These are phyloP conservation scores for Scaptomyza parva DNA, from an alignment of 2,888 invertebrate species.

Conservation along the genomic window DNA sequence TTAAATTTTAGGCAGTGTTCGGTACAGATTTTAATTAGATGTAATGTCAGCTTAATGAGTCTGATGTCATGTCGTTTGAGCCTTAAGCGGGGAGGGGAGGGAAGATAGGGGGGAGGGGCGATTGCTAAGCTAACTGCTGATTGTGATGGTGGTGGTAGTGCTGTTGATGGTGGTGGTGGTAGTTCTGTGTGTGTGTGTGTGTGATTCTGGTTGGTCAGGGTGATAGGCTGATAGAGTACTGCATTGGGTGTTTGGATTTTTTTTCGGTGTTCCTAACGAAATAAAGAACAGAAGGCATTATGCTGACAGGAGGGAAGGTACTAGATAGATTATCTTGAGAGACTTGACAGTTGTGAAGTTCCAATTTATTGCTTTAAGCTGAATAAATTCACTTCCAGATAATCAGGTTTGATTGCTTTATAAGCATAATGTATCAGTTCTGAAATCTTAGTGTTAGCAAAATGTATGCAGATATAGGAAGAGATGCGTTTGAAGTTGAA, in stretches of 20 bases:
- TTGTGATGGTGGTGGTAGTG: constrained; percentile 12
- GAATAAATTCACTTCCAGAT: constrained; percentile 1
- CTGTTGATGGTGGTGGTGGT: constrained; percentile 6
- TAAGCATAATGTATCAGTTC: neutral
- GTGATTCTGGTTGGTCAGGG: constrained; percentile 10
- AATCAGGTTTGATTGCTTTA: neutral
- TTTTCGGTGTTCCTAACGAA: constrained; percentile 1
- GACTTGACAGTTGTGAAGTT: constrained; percentile 30
- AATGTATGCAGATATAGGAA: neutral
- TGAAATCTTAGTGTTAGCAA: neutral
- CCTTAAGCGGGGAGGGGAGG: neutral
- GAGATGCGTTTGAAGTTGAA: too few relatives aligned
- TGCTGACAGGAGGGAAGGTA: constrained; percentile 36
- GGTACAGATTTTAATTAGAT: constrained; percentile 68
- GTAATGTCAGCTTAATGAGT: constrained; percentile 67
- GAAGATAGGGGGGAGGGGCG: neutral
- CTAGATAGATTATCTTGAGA: constrained; percentile 24
- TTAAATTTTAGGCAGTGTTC: constrained; percentile 51
- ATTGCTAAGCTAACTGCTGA: constrained; percentile 14
- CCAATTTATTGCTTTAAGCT: constrained; percentile 19
- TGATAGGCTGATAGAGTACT: constrained; percentile 5
- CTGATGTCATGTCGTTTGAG: constrained; percentile 43
- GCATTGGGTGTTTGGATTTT: neutral
- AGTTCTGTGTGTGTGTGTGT: too few relatives aligned
- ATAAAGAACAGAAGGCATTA: constrained; percentile 23